These are phyloP conservation scores for Nephrotoma appendiculata DNA, from an alignment of 2,888 invertebrate genomes.

Conservation along the genomic window DNA sequence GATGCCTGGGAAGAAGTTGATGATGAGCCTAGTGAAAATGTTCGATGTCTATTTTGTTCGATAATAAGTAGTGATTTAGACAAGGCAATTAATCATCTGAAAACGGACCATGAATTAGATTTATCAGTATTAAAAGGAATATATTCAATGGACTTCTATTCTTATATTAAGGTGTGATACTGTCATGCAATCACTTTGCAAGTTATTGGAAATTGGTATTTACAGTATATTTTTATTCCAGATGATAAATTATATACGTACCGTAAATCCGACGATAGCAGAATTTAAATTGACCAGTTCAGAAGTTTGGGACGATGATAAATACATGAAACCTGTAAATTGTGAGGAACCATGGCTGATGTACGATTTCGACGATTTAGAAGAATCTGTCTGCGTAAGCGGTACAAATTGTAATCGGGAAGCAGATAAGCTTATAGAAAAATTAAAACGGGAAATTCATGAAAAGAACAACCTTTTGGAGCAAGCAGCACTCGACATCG, in stretches of 20 bases:
- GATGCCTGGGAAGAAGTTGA: constrained; percentile 39
- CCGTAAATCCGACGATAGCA: constrained; percentile 40
- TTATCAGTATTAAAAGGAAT: constrained; percentile 47
- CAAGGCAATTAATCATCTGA: constrained; percentile 52
- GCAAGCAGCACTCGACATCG: constrained; percentile 35
- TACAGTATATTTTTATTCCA: constrained; percentile 20
- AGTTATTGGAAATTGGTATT: background rate
- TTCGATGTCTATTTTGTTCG: constrained; percentile 57
- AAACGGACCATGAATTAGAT: constrained; percentile 47
- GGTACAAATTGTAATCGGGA: background rate
- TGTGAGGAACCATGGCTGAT: constrained; percentile 66
- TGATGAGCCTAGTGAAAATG: constrained; percentile 25
- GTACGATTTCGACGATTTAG: constrained; percentile 23
- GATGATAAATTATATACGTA: constrained; percentile 65
- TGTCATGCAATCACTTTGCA: background rate
- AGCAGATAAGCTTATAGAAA: background rate
- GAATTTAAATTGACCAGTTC: constrained; percentile 37
- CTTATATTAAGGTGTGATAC: constrained; percentile 46
- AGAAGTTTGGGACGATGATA: constrained; percentile 58
- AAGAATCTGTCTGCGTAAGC: constrained; percentile 12
- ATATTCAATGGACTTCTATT: constrained; percentile 67
- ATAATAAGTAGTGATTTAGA: constrained; percentile 43
- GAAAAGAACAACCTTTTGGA: constrained; percentile 43
- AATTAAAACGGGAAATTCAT: constrained; percentile 18
- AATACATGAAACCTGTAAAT: constrained; percentile 60